Percentiles rank a stretch among this genome's conserved stretches.
phyloP scores from a whole-genome alignment of 1,140 invertebrate genomes.

The Catajapyx aquilonaris region DNA sequence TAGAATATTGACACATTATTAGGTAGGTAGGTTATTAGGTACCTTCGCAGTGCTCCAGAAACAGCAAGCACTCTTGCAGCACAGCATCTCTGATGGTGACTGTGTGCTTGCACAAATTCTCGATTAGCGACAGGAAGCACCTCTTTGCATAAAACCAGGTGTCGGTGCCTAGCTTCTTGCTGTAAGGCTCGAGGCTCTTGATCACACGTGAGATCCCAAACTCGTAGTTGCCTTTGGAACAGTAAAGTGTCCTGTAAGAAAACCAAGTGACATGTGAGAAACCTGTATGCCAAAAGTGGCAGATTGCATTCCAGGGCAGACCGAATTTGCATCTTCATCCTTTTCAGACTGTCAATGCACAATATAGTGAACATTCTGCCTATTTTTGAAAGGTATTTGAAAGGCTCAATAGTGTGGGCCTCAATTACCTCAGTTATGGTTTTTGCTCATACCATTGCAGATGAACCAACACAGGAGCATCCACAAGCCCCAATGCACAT shows the following conservation, averaged over 20 bases:
- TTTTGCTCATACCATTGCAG: too few species aligned
- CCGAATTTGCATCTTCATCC: too few species aligned
- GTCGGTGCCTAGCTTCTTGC: constrained; percentile 85
- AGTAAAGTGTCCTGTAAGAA: constrained; percentile 66
- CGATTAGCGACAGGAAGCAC: constrained; percentile 80
- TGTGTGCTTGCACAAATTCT: constrained; percentile 79
- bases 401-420: too few species aligned
- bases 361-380: too few species aligned
- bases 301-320: too few species aligned
- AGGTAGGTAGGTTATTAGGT: constrained; percentile 8
- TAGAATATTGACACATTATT: background rate
- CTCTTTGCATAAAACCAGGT: constrained; percentile 96
- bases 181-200: constrained; percentile 86
- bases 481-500: too few species aligned
- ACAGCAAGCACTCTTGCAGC: constrained; percentile 73
- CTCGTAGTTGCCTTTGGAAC: constrained; percentile 97
- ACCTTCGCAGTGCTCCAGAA: constrained; percentile 77
- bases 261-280: too few species aligned
- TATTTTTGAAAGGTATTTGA: too few species aligned
- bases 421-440: too few species aligned
- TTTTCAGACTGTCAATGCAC: too few species aligned
- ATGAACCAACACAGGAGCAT: too few species aligned
- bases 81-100: constrained; percentile 73
- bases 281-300: too few species aligned
- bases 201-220: constrained; percentile 96